These are phyloP conservation scores for Otis tarda DNA, from an alignment of 2,113 vertebrate genomes.

Conservation along the genomic window DNA sequence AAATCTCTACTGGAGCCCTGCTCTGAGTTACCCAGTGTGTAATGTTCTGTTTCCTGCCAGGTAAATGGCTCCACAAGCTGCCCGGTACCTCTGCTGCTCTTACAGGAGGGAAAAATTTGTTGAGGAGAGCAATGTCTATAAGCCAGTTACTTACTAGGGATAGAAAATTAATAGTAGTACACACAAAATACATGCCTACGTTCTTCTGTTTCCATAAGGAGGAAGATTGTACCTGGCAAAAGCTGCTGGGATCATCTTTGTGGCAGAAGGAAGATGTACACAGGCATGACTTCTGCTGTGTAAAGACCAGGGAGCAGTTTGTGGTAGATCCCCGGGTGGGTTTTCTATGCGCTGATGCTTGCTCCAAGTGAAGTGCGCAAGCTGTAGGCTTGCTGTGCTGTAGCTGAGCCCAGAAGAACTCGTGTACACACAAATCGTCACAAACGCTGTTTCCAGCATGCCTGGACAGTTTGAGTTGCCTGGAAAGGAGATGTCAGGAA, in stretches of 20 bases:
- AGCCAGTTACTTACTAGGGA: neutral
- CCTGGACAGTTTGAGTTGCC: neutral
- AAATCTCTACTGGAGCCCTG: neutral
- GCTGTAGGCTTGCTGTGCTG: neutral
- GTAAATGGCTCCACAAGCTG: neutral
- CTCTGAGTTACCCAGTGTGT: neutral
- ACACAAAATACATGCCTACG: neutral
- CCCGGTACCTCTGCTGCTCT: neutral
- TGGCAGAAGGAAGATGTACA: neutral
- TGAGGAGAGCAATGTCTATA: neutral
- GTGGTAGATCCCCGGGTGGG: neutral
- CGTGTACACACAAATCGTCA: too few species aligned
- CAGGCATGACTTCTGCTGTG: accelerated
- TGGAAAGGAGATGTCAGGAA: neutral
- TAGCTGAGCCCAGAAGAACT: neutral
- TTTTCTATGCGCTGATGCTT: neutral
- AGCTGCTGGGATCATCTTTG: neutral
- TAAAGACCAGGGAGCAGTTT: neutral
- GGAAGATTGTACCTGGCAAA: neutral
- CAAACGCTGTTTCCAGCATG: neutral
- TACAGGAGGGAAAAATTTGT: neutral
- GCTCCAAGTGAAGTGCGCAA: neutral
- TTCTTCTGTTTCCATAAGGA: neutral
- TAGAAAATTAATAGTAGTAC: neutral
- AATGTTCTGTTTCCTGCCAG: neutral